These are phyloP conservation scores for Pelochelys cantorii DNA, from an alignment of 2,797 vertebrate genomes.

Conservation along the genomic window DNA sequence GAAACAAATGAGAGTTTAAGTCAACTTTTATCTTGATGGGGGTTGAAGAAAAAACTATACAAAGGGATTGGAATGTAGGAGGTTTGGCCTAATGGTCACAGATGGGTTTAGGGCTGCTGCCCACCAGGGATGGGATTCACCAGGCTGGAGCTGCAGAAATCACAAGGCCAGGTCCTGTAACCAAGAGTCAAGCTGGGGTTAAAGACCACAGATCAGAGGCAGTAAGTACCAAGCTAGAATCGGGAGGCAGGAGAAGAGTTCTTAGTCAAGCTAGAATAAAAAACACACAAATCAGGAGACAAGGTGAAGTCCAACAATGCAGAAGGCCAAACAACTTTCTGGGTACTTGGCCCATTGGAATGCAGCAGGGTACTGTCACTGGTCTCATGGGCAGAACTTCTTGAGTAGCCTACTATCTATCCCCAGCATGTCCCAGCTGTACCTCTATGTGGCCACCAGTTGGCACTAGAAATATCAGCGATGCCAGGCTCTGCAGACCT, in stretches of 20 bases:
- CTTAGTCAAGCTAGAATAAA: not conserved
- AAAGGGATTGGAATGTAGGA: not conserved
- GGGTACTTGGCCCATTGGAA: not conserved
- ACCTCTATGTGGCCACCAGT: not conserved
- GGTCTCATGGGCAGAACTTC: not conserved
- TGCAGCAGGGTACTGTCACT: not conserved
- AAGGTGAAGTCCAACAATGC: not conserved
- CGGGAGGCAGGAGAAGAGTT: too few relatives aligned
- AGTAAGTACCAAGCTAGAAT: too few relatives aligned
- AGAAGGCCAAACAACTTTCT: not conserved
- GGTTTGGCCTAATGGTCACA: not conserved
- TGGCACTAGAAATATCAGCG: not conserved
- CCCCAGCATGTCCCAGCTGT: too few relatives aligned
- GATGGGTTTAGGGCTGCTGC: not conserved
- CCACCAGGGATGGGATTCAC: not conserved
- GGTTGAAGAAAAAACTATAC: not conserved
- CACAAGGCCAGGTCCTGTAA: not conserved
- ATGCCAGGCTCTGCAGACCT: not conserved
- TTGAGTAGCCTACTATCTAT: not conserved
- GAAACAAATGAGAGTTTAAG: too few relatives aligned
- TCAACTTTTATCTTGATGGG: not conserved
- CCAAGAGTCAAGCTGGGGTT: not conserved
- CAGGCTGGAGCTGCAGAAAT: not conserved
- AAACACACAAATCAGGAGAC: not conserved
- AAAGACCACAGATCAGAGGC: too few relatives aligned